Base-by-base conservation (phyloP, 2,113 vertebrate genomes). In the Ammodytes marinus region DNA sequence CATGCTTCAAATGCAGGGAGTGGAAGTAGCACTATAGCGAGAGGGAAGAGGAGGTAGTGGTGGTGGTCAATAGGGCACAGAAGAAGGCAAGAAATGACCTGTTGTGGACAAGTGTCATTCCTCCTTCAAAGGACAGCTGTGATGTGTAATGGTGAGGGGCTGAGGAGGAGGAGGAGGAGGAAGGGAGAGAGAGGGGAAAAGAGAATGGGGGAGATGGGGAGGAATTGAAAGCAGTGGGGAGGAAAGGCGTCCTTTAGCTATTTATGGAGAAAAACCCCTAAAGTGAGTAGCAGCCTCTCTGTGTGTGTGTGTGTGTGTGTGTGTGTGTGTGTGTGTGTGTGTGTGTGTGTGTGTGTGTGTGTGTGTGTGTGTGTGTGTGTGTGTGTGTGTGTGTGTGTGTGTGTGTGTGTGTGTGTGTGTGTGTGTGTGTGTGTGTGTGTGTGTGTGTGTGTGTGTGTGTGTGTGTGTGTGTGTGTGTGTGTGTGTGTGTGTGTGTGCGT, bases 51-150 rank as follows among this genome's bases (percentile, higher is more conserved):
- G 27, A 27, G 27, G 27, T 27, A 27, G 1, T 27, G 27, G 27
- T 27, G 27, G 27, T 27, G 27, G 27, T 27, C 27, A 2, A 27
- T 27, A 73, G 73, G 83, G 86, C 74, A 52, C 66, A 78, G 74
- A 69, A 50, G 74, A 70, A 80, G 60, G 75, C 60, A 69, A 73
- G 69, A 67, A 85, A 87, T 91, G 80, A 76, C 57, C 86, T 86
- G 92, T 91, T 93, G 80, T 88, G 89, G 90, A 92, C 87, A 91
- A 60, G 80, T 89, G 86, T 93, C 80, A 86, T 93, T 94, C 94
- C 93, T 85, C 86, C 84, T 92, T 64, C 79, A 87, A 90, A 93
- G 81, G 87, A 90, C 79, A 95, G 93, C 93, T 94, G 94, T 86
- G 91, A 88, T 77, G 72, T 90, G 81, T 83, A 83, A 79, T 81